Percentiles rank a stretch among this genome's conserved stretches.
Conservation (phyloP, 2,797 vertebrate genomes). For the Heliangelus exortis region DNA sequence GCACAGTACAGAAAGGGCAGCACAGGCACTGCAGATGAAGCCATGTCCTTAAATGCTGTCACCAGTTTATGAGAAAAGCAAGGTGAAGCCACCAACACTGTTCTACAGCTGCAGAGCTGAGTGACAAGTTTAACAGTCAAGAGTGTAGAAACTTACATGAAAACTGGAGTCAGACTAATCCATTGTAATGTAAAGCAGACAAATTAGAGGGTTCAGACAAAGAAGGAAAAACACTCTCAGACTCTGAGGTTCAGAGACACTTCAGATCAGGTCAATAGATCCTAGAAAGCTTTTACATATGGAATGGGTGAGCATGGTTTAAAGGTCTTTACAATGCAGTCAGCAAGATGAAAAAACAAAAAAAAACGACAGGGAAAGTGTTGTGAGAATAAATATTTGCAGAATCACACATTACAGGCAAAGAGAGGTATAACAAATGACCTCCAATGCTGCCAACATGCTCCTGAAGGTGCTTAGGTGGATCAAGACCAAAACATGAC, state of each 20-base stretch:
- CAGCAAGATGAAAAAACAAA: neutral
- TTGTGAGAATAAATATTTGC: neutral
- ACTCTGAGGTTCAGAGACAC: neutral
- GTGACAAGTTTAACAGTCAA: neutral
- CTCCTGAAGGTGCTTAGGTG: neutral
- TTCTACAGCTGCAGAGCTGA: neutral
- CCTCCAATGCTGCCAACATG: neutral
- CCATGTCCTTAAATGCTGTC: neutral
- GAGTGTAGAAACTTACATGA: neutral
- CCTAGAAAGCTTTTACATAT: neutral
- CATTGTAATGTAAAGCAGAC: neutral
- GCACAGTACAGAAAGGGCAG: neutral
- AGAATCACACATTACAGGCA: neutral
- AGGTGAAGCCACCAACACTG: neutral
- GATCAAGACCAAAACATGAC: neutral
- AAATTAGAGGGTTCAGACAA: neutral
- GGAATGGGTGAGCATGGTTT: neutral
- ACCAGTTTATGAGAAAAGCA: neutral
- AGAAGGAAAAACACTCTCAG: neutral
- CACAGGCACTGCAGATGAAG: neutral
- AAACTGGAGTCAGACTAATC: neutral
- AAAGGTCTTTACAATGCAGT: neutral
- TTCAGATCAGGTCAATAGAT: neutral
- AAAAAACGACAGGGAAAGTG: neutral
- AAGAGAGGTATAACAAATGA: neutral